phyloP scores from a whole-genome alignment of 2,888 invertebrate genomes.

The Troilus luridus region DNA sequence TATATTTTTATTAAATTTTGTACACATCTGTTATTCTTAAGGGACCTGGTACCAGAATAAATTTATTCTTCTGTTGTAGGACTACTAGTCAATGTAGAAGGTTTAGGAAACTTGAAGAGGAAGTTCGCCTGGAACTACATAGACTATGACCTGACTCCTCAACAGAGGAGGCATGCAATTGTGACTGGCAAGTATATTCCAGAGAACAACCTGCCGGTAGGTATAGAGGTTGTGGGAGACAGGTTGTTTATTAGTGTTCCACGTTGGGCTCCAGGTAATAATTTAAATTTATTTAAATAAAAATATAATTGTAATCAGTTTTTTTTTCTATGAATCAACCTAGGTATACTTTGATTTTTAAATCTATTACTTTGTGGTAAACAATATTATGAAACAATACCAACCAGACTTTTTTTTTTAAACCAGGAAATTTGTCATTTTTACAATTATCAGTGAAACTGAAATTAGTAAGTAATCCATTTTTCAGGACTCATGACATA shows the following conservation, averaged over 20 bases:
- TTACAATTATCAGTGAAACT: too few species aligned
- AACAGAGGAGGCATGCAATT: constrained; percentile 76
- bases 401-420: too few species aligned
- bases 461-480: too few species aligned
- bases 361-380: too few species aligned
- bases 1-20: too few species aligned
- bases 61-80: constrained; percentile 28
- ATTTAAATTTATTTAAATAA: neutral
- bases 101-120: constrained; percentile 73
- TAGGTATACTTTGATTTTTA: too few species aligned
- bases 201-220: constrained; percentile 85
- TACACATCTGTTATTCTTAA: too few species aligned
- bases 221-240: constrained; percentile 84
- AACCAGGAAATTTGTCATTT: too few species aligned
- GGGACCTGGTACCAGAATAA: too few species aligned
- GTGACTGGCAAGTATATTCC: constrained; percentile 78
- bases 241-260: constrained; percentile 88
- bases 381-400: too few species aligned
- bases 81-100: constrained; percentile 40
- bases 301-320: neutral
- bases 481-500: too few species aligned
- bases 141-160: constrained; percentile 80
- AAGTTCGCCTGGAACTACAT: constrained; percentile 82
- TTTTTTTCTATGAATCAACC: neutral
- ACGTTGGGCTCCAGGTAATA: constrained; percentile 81